A percentile compares a stretch with the other conserved stretches of the same genome.
Evolutionary conservation across 2,888 invertebrate genomes (phyloP).

Genomic region (Ctenicera cuprea): DNA sequence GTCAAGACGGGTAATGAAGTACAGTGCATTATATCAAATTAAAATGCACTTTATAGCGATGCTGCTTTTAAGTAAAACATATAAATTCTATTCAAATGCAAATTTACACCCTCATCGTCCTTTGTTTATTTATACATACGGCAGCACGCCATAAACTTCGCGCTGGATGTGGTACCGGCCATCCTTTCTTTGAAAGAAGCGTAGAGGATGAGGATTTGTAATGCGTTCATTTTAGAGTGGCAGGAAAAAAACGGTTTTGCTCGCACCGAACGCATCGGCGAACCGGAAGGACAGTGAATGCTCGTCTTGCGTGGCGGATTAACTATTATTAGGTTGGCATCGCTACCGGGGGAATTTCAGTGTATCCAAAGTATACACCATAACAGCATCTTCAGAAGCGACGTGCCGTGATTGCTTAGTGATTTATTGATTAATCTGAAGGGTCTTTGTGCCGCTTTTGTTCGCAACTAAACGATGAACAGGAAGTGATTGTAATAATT

Average conservation of each 20-base stretch:
- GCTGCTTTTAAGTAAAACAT: conserved; percentile 35
- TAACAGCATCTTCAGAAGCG: conserved; percentile 33
- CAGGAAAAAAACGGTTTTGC: conserved; percentile 36
- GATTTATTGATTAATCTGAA: conserved; percentile 35
- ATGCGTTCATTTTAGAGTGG: conserved; percentile 46
- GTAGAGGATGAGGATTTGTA: conserved; percentile 44
- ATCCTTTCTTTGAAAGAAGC: conserved; percentile 35
- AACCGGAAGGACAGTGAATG: conserved; percentile 40
- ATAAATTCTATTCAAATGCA: conserved; percentile 50
- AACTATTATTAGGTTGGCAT: conserved; percentile 43
- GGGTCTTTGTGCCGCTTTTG: conserved; percentile 26
- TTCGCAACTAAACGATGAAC: conserved; percentile 25
- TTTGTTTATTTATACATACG: conserved; percentile 51
- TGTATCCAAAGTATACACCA: conserved; percentile 27
- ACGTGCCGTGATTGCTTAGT: conserved; percentile 37
- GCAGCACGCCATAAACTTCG: conserved; percentile 45
- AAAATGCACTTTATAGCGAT: conserved; percentile 14
- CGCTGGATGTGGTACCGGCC: conserved; percentile 39
- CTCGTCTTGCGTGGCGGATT: conserved; percentile 42
- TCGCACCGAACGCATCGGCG: conserved; percentile 26
- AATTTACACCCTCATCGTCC: conserved; percentile 42
- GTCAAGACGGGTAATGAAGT: neutral
- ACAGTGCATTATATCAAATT: conserved; percentile 23
- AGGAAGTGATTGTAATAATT: conserved; percentile 27
- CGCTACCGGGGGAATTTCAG: conserved; percentile 33